Conservation (phyloP, 2,888 invertebrate genomes). For the Melikaiella ostensackeni region DNA sequence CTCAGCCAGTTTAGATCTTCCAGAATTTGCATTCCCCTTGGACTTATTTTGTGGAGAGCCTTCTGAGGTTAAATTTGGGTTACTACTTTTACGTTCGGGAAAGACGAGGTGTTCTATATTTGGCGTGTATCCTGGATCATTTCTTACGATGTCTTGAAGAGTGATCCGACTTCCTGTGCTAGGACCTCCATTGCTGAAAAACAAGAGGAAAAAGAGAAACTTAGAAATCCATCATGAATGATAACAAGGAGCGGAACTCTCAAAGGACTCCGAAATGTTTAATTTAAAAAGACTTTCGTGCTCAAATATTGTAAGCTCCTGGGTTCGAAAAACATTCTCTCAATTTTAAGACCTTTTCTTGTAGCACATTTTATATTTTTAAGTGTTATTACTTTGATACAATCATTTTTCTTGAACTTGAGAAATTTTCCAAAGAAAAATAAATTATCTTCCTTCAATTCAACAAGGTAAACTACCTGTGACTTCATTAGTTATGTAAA, state of each 20-base stretch:
- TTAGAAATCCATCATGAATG: slow-evolving; percentile 6
- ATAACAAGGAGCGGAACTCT: not conserved
- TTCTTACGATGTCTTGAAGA: slow-evolving; percentile 74
- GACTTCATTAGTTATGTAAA: too few species aligned
- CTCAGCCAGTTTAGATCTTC: slow-evolving; percentile 78
- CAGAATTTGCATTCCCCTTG: slow-evolving; percentile 61
- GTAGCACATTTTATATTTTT: too few species aligned
- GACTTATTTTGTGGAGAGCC: slow-evolving; percentile 63
- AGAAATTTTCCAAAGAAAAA: too few species aligned
- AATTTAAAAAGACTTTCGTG: not conserved
- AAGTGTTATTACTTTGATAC: too few species aligned
- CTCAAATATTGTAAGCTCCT: not conserved
- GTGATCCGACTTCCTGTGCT: slow-evolving; percentile 65
- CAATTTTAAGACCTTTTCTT: too few species aligned
- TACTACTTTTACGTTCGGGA: slow-evolving; percentile 78
- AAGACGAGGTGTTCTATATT: slow-evolving; percentile 81
- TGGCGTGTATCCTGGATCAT: slow-evolving; percentile 79
- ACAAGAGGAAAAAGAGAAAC: slow-evolving; percentile 18
- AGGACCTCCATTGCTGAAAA: slow-evolving; percentile 64
- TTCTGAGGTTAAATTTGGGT: slow-evolving; percentile 73
- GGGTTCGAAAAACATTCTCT: too few species aligned
- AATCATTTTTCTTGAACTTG: too few species aligned
- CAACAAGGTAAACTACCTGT: too few species aligned
- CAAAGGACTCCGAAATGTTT: not conserved
- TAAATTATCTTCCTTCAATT: too few species aligned